phyloP scores from a whole-genome alignment of 2,113 vertebrate genomes.

The Chaenogobius annularis region DNA sequence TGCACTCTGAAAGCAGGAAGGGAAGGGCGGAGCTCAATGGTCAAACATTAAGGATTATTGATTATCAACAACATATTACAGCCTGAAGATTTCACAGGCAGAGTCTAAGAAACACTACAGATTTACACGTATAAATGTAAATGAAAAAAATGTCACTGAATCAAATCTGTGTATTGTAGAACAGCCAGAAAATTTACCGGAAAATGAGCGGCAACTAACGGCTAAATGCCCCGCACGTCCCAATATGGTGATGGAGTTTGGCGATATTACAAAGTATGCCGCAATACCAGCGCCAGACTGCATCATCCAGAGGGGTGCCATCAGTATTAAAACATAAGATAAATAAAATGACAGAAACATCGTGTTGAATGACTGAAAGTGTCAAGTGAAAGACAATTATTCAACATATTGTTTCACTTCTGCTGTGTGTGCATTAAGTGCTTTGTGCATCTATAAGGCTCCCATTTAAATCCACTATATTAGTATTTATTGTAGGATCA shows the following conservation, averaged over 20 bases:
- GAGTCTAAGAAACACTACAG: background rate
- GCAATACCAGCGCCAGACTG: too few relatives aligned
- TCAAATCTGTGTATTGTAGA: too few relatives aligned
- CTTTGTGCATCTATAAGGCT: background rate
- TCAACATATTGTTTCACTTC: too few relatives aligned
- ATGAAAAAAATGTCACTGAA: too few relatives aligned
- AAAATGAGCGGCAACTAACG: too few relatives aligned
- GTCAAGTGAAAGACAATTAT: too few relatives aligned
- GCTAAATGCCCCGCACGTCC: too few relatives aligned
- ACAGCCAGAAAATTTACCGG: too few relatives aligned
- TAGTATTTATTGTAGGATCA: background rate
- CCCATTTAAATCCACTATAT: background rate
- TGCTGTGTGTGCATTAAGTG: background rate
- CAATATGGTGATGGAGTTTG: too few relatives aligned
- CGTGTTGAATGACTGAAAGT: background rate
- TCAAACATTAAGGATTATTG: constrained; percentile 4
- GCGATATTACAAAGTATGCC: too few relatives aligned
- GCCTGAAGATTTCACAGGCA: background rate
- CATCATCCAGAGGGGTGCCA: constrained; percentile 19
- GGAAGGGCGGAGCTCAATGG: background rate
- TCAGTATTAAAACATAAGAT: constrained; percentile 11
- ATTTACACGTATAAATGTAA: too few relatives aligned
- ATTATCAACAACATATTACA: background rate
- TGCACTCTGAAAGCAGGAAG: constrained; percentile 22
- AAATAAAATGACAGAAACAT: background rate